These are phyloP conservation scores for Syrrhaptes paradoxus DNA, from an alignment of 2,113 vertebrate species.

Conservation along the genomic window DNA sequence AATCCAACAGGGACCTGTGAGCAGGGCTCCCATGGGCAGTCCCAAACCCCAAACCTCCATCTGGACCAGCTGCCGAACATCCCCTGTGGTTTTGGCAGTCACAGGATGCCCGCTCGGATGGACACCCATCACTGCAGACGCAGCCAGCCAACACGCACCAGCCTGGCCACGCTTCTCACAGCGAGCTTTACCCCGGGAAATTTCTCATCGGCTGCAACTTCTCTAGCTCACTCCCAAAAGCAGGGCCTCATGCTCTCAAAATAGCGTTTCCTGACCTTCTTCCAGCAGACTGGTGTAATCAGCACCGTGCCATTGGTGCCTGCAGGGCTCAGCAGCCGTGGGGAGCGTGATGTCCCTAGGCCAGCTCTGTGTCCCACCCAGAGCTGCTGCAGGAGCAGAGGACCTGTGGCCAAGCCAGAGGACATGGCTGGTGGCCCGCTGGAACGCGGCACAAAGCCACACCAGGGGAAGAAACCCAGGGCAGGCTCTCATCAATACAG, in stretches of 20 bases:
- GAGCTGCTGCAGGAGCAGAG: neutral
- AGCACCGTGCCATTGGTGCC: fast-evolving
- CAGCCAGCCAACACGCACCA: neutral
- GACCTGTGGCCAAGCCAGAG: neutral
- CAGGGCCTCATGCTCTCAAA: neutral
- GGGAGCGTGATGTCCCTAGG: neutral
- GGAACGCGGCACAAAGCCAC: neutral
- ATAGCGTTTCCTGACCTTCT: neutral
- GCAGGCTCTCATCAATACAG: neutral
- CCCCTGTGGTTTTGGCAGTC: neutral
- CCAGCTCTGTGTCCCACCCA: neutral
- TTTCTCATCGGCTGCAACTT: neutral
- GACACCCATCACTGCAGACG: neutral
- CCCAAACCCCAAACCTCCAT: neutral
- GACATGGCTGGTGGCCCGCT: neutral
- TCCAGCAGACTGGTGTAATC: neutral
- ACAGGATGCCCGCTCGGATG: neutral
- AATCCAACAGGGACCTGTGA: neutral
- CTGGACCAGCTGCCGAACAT: fast-evolving
- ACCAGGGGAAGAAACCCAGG: neutral
- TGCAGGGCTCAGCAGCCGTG: fast-evolving
- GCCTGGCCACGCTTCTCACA: neutral
- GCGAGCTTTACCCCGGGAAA: neutral
- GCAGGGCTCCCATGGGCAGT: neutral
- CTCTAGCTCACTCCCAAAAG: neutral